phyloP scores from a whole-genome alignment of 1,140 invertebrate genomes.

The Helicorthomorpha holstii region DNA sequence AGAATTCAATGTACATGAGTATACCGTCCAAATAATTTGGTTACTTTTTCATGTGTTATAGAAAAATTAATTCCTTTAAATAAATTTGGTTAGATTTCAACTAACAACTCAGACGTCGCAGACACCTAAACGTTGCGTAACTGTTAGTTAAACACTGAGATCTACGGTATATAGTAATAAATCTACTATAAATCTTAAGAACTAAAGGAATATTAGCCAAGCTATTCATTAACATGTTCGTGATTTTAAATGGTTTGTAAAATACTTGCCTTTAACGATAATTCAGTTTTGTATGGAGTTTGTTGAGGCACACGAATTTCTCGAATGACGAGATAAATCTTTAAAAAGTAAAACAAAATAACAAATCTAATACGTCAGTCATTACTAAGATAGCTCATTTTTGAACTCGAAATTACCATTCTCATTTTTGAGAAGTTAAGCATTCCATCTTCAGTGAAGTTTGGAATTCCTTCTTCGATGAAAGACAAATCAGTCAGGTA shows the following conservation, averaged over 20 bases:
- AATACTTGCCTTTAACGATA: constrained; percentile 48
- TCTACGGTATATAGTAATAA: neutral
- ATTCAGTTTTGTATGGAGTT: constrained; percentile 78
- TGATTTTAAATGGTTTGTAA: constrained; percentile 1
- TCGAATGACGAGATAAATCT: constrained; percentile 84
- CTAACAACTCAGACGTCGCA: too few species aligned
- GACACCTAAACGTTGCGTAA: too few species aligned
- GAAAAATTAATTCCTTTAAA: too few species aligned
- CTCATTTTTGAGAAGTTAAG: constrained; percentile 93
- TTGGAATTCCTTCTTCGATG: constrained; percentile 85
- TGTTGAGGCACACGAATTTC: constrained; percentile 85
- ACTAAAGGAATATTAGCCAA: neutral
- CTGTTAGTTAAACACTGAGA: neutral
- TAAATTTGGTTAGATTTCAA: too few species aligned
- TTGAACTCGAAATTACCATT: constrained; percentile 44
- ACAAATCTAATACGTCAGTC: constrained; percentile 11
- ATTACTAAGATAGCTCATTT: neutral
- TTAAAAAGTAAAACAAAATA: constrained; percentile 7
- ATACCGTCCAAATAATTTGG: too few species aligned
- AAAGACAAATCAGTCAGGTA: constrained; percentile 85
- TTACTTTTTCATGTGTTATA: too few species aligned
- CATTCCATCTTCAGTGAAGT: constrained; percentile 76
- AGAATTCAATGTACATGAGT: too few species aligned
- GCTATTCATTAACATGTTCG: neutral
- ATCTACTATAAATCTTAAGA: neutral